Evolutionary conservation across 2,113 vertebrate genomes (phyloP), one percentile per base, ranked within the genome.

Genomic region (Aphyosemion australe): DNA sequence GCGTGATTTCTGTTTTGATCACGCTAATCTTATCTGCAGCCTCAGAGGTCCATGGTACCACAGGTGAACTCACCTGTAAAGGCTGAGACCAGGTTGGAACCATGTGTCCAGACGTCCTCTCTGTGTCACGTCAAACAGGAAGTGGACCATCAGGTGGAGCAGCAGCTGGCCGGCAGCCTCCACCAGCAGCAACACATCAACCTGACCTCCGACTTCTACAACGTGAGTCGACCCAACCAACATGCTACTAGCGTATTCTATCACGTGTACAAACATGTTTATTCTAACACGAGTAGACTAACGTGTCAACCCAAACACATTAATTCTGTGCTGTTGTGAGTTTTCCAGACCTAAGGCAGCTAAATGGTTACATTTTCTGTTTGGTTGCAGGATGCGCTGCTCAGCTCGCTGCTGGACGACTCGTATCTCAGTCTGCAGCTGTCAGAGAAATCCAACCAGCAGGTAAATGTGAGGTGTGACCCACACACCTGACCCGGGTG

Each of bases 361-460:
- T 26, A 26, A 26, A 26, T 31, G 2, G n/a, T 14, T 5, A 53
- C 12, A 13, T 51, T 19, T 13, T 19, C 48, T 15, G 21, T 14
- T 59, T 42, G 51, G 37, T 32, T 43, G 12, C 73, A 93, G 88
- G 91, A 92, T 14, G 80, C 90, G 11, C 85, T 94, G 81, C 74
- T 88, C 77, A 93, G 87, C 87, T 93, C 91, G 31, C 89, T 94
- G 47, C 87, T 92, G 83, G 93, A 92, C 18, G 92, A 91, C 73
- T 82, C 88, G 15, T 92, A 92, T 79, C 83, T 92, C 74, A 87
- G 81, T 66, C 67, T 92, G 42, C 91, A 89, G 70, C 76, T 92
- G n/a, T 79, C 89, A 0, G 83, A 90, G 60, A 89, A 86, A 73
- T 86, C 89, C 63, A 77, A 69, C 61, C 90, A 91, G 74, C 92